A percentile compares a stretch with the other conserved stretches of the same genome.
Evolutionary conservation across 2,797 vertebrate species (phyloP).

Genomic region (Anguilla megastoma): DNA sequence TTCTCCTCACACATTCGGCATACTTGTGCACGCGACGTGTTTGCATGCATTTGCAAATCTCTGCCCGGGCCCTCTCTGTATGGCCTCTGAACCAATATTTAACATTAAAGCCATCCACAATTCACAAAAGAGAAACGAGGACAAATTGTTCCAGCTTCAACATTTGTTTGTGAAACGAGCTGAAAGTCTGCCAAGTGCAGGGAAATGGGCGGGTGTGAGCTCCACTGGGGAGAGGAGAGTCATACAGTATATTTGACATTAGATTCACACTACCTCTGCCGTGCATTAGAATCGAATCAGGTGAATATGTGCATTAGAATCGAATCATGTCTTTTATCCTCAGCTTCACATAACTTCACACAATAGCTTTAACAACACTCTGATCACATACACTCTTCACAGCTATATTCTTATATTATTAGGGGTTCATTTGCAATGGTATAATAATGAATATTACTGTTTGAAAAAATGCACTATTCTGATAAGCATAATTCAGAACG

Average conservation of each 20-base stretch:
- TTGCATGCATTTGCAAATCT: neutral
- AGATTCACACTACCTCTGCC: neutral
- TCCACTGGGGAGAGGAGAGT: conserved; percentile 31
- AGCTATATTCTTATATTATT: neutral
- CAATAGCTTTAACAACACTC: neutral
- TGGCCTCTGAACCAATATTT: conserved; percentile 23
- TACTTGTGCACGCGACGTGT: neutral
- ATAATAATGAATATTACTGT: neutral
- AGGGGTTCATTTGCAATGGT: neutral
- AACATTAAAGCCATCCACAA: conserved; percentile 42
- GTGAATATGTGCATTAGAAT: neutral
- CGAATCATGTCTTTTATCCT: neutral
- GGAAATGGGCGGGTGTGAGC: conserved; percentile 38
- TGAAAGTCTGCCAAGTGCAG: conserved; percentile 46
- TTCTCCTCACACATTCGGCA: neutral
- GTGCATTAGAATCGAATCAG: neutral
- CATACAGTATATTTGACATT: neutral
- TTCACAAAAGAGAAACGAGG: conserved; percentile 50
- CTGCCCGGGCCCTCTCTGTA: neutral
- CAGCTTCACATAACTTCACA: neutral
- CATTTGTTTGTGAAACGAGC: conserved; percentile 59
- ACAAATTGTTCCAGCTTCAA: conserved; percentile 60
- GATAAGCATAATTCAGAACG: neutral
- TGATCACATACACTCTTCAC: neutral
- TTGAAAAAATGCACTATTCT: neutral